Conservation (phyloP, 2,888 invertebrate species). For the Colostygia pectinataria region DNA sequence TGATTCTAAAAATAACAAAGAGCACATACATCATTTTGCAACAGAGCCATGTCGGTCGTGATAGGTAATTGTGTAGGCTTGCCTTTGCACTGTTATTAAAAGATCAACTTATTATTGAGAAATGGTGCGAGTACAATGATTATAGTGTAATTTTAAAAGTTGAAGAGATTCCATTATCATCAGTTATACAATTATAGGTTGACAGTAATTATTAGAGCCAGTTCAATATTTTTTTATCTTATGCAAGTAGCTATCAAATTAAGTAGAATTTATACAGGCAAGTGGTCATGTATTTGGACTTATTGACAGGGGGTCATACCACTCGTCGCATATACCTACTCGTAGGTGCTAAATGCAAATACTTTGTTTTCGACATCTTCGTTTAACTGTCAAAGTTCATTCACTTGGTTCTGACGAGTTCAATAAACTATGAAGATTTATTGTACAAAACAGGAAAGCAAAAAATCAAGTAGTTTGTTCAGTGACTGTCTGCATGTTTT, state of each 20-base stretch:
- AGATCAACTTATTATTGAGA: conserved; percentile 8
- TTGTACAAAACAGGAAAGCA: not conserved
- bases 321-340: conserved; percentile 14
- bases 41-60: conserved; percentile 11
- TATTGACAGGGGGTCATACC: no score
- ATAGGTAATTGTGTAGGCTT: conserved; percentile 9
- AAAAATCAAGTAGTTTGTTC: no score
- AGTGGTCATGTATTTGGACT: not conserved
- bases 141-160: conserved; percentile 4
- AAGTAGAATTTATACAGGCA: not conserved
- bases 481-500: no score
- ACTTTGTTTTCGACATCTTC: conserved; percentile 12
- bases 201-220: no score
- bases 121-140: conserved; percentile 5
- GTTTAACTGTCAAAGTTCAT: conserved; percentile 26
- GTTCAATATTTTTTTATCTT: no score
- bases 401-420: conserved; percentile 16
- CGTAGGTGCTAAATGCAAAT: conserved; percentile 20
- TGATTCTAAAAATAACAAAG: conserved; percentile 9
- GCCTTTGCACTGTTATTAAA: conserved; percentile 15
- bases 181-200: no score
- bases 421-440: conserved; percentile 5
- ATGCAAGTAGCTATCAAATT: not conserved
- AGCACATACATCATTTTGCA: conserved; percentile 18
- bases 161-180: conserved; percentile 3